phyloP scores from a whole-genome alignment of 2,888 invertebrate genomes.

The Dromius quadrimaculatus region DNA sequence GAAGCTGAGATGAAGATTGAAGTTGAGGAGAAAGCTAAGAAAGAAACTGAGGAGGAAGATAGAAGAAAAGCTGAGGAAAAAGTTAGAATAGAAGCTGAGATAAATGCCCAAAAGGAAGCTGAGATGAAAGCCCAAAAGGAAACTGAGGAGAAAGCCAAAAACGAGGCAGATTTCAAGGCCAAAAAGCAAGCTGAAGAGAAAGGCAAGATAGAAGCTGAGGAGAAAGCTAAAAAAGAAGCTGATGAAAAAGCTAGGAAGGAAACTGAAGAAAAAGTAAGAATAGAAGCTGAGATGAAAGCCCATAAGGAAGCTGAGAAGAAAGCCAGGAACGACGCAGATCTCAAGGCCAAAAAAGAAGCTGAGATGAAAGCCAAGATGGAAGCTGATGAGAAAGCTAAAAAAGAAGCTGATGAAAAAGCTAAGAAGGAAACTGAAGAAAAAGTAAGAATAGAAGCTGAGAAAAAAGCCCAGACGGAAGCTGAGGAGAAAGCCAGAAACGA shows the following conservation, averaged over 20 bases:
- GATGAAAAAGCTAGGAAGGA: constrained; percentile 52
- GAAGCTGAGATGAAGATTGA: no score
- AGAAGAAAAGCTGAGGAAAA: constrained; percentile 58
- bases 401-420: constrained; percentile 54
- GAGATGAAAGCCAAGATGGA: constrained; percentile 55
- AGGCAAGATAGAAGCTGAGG: constrained; percentile 50
- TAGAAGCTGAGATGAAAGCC: constrained; percentile 55
- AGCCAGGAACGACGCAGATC: constrained; percentile 55
- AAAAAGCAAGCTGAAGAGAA: constrained; percentile 48
- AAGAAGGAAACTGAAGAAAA: no score
- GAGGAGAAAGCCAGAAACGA: constrained; percentile 40
- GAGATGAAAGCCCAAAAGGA: no score
- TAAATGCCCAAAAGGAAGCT: no score
- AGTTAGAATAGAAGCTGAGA: constrained; percentile 56
- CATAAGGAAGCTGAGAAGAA: constrained; percentile 34
- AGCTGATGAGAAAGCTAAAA: constrained; percentile 52
- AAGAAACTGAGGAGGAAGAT: constrained; percentile 52
- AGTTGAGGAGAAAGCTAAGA: no score
- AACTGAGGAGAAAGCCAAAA: constrained; percentile 52
- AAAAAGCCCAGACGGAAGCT: no score
- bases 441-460: no score
- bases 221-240: constrained; percentile 33
- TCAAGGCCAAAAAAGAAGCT: constrained; percentile 58
- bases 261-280: constrained; percentile 54
- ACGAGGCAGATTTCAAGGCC: constrained; percentile 46